Percentiles rank a stretch among this genome's conserved stretches.
phyloP scores from a whole-genome alignment of 1,140 invertebrate genomes.

The Papilio aristodemus region DNA sequence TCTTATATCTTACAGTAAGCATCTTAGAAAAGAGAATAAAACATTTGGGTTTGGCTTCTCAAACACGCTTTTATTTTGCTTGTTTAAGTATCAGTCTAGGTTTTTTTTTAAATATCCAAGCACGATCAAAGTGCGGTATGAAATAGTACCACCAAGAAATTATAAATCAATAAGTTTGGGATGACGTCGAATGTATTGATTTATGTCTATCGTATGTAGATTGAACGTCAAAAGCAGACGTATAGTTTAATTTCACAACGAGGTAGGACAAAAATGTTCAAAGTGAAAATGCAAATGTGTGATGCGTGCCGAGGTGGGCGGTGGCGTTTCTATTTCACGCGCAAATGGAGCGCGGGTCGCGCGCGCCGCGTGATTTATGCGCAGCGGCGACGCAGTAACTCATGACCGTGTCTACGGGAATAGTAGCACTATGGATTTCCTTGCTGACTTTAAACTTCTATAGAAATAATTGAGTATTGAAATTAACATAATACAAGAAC shows the following conservation, averaged over 20 bases:
- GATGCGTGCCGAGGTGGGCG: conserved; percentile 31
- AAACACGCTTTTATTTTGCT: background rate
- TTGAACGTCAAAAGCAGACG: conserved; percentile 14
- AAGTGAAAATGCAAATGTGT: conserved; percentile 25
- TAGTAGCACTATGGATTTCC: conserved; percentile 4
- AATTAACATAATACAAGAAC: no score
- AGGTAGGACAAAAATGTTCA: background rate
- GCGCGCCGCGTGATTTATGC: conserved; percentile 46
- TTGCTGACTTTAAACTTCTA: background rate
- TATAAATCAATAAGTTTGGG: no score
- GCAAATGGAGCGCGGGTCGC: conserved; percentile 42
- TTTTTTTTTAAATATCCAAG: background rate
- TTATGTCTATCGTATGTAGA: background rate
- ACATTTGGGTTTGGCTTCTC: conserved; percentile 3
- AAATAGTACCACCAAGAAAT: no score
- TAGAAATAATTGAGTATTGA: background rate
- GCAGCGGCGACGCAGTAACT: conserved; percentile 34
- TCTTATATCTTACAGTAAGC: conserved; percentile 20
- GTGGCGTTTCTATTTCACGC: conserved; percentile 50
- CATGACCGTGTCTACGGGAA: conserved; percentile 34
- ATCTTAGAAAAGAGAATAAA: background rate
- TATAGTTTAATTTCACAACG: conserved; percentile 24
- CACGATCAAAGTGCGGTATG: background rate
- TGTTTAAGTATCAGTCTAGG: background rate
- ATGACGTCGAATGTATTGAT: conserved; percentile 1